These are phyloP conservation scores for Rhinolophus ferrumequinum DNA, from an alignment of 2,113 vertebrate species.

Conservation along the genomic window DNA sequence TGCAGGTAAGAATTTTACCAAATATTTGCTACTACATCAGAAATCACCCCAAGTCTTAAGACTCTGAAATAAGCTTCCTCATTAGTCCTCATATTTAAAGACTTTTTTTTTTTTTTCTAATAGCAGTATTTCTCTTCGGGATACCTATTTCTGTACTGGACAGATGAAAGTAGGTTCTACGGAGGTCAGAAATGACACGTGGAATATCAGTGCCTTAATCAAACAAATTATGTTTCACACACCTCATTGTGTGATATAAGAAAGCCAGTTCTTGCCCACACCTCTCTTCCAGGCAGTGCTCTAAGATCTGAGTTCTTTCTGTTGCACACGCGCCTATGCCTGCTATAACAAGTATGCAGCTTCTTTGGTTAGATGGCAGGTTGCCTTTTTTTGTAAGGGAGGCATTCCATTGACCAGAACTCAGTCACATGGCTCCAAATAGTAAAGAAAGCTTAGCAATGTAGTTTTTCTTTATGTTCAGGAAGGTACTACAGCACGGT, in stretches of 20 bases:
- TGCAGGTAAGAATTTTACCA: background rate
- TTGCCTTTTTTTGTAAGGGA: background rate
- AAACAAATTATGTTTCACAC: background rate
- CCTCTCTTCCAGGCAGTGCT: background rate
- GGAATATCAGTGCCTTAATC: background rate
- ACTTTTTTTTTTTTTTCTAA: background rate
- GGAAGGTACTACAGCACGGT: background rate
- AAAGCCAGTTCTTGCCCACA: background rate
- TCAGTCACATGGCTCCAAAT: background rate
- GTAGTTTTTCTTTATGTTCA: background rate
- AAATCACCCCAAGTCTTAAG: background rate
- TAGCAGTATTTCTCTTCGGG: background rate
- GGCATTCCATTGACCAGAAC: background rate
- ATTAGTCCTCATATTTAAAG: background rate
- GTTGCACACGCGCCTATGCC: fast-evolving
- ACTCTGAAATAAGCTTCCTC: background rate
- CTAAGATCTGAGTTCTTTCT: background rate
- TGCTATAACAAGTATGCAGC: background rate
- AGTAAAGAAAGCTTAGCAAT: background rate
- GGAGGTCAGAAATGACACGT: background rate
- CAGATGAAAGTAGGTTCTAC: background rate
- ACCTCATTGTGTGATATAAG: background rate
- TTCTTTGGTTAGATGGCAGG: background rate
- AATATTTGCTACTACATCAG: background rate
- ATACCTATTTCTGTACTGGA: background rate